Conservation (phyloP, 2,113 vertebrate species). For the Hypocryptadius cinnamomeus region DNA sequence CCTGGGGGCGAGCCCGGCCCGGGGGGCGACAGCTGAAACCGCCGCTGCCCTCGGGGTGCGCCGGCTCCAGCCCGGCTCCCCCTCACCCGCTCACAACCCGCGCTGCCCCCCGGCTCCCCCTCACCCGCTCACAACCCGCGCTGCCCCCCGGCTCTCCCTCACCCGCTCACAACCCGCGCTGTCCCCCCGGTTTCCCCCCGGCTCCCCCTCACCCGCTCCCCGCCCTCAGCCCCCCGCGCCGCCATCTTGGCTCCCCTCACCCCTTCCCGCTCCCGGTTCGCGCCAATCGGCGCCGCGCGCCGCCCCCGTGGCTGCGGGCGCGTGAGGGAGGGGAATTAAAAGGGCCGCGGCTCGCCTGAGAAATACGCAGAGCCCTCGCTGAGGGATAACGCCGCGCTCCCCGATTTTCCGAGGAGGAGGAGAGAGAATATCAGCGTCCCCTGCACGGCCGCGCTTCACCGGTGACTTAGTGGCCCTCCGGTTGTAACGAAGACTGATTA, state of each 20-base stretch:
- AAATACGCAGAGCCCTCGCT: accelerated
- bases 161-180: neutral
- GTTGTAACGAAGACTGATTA: neutral
- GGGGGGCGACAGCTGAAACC: neutral
- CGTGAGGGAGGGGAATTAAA: neutral
- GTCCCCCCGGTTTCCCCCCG: no score
- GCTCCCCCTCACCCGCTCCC: neutral
- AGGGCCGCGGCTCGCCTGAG: accelerated
- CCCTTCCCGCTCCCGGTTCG: neutral
- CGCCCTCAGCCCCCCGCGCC: neutral
- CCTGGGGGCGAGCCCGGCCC: neutral
- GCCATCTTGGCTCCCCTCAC: neutral
- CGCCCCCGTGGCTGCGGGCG: neutral
- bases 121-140: no score
- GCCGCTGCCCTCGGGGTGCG: neutral
- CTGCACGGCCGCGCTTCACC: accelerated
- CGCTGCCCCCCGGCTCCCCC: no score
- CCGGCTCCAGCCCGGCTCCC: neutral
- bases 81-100: neutral
- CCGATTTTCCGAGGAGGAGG: accelerated
- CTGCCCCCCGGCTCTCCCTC: neutral
- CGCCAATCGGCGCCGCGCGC: neutral
- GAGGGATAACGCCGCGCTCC: accelerated
- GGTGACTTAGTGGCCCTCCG: no score
- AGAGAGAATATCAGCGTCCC: accelerated